Base-by-base conservation (phyloP, 2,113 vertebrate genomes). In the Pseudorasbora parva region DNA sequence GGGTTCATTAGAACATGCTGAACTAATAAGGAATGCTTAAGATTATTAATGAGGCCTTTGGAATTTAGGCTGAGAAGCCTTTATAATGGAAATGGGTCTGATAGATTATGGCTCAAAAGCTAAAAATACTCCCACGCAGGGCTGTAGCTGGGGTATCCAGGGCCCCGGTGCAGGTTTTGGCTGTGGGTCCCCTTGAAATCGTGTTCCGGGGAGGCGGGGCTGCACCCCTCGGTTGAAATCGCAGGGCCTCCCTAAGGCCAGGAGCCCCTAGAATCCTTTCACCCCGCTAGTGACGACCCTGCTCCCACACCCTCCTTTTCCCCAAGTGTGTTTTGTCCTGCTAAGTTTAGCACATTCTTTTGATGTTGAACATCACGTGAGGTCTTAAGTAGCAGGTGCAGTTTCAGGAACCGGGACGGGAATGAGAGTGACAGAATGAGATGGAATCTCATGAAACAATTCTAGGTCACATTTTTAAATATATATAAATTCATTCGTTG, bases 41-140 rank as follows among this genome's bases (percentile, higher is more conserved):
- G 87, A 88, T 92, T 90, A 90, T 90, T 91, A 92, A 92, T 92
- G 88, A 92, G 27, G 41, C 76, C 84, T 68, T 83, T 86, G 88
- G 89, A 91, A 91, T 86, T 87, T 84, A 81, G 86, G 57, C 62
- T 88, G 88, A 76, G 88, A 83, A 88, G 75, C 82, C 87, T 88
- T 90, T 93, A 85, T 92, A 85, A 92, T 91, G 89, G 85, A 92
- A 89, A 92, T 91, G 45, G 66, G 45, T 62, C 0, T 73, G 89
- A 59, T 75, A 85, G 84, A 68, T 88, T 74, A 87, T 74, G 62
- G 45, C 60, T 75, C 75, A 9, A 30, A 83, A 25, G 59, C 71
- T 81, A 82, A 73, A 88, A 23, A 25, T 41, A 21, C 21, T 56
- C 74, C 60, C 11, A 15, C 62, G 49, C 43, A 6, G 51, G 51